Percentiles rank a stretch among this genome's conserved stretches.
phyloP scores from a whole-genome alignment of 2,797 vertebrate species.

The Chrysolophus pictus region DNA sequence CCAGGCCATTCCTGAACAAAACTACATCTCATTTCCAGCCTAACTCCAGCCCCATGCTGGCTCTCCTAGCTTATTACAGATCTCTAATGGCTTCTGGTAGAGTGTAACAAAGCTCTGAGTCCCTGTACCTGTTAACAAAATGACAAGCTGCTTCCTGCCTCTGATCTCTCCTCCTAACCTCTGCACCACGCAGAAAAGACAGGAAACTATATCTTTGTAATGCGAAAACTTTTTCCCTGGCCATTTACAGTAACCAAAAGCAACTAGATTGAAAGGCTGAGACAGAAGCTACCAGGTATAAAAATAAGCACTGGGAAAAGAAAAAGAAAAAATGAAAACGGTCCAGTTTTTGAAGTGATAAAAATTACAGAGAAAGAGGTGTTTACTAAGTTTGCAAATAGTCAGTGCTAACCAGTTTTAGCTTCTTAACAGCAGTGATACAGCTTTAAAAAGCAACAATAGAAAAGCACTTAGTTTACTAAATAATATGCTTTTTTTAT shows the following conservation, averaged over 20 bases:
- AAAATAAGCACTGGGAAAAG: constrained; percentile 13
- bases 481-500: constrained; percentile 32
- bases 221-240: constrained; percentile 24
- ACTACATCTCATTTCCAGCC: neutral
- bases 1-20: neutral
- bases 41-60: neutral
- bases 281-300: neutral
- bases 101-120: constrained; percentile 42
- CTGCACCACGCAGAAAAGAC: neutral
- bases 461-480: constrained; percentile 58
- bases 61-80: constrained; percentile 32
- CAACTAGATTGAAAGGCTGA: neutral
- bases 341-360: neutral
- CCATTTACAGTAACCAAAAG: neutral
- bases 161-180: constrained; percentile 52
- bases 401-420: neutral
- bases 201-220: constrained; percentile 32
- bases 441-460: constrained; percentile 24
- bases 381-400: constrained; percentile 12
- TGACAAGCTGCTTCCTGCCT: constrained; percentile 52
- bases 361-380: neutral
- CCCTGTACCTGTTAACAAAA: constrained; percentile 40
- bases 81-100: constrained; percentile 33
- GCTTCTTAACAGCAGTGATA: constrained; percentile 6
- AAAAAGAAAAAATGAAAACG: neutral